phyloP scores from a whole-genome alignment of 2,888 invertebrate species.

The Amphipoea lucens region DNA sequence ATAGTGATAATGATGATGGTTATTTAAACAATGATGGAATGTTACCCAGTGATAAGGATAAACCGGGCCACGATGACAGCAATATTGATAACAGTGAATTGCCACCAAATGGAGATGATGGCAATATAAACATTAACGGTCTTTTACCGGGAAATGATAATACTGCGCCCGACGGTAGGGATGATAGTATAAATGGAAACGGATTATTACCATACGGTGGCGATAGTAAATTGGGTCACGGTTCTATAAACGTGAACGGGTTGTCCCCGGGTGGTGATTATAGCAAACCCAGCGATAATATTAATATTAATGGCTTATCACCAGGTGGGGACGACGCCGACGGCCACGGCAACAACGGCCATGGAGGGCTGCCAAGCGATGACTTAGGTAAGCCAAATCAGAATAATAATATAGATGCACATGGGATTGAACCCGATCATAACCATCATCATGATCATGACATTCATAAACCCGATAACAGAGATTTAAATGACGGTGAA shows the following conservation, averaged over 20 bases:
- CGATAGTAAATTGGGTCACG: background rate
- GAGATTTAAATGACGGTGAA: conserved; percentile 9
- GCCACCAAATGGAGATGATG: background rate
- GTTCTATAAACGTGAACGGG: conserved; percentile 19
- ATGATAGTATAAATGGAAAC: conserved; percentile 2
- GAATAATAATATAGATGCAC: conserved; percentile 15
- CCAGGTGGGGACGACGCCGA: conserved; percentile 39
- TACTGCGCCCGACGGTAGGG: background rate
- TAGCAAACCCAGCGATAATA: conserved; percentile 13
- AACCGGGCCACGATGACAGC: background rate
- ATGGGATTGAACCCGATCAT: conserved; percentile 9
- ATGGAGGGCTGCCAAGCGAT: conserved; percentile 24
- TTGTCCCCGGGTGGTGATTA: conserved; percentile 36
- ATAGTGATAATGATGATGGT: background rate
- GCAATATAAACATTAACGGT: conserved; percentile 3
- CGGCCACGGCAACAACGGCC: conserved; percentile 1
- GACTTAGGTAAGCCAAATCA: conserved; percentile 49
- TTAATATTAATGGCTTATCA: conserved; percentile 45
- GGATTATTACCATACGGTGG: background rate
- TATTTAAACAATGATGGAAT: conserved; percentile 26
- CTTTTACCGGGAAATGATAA: conserved; percentile 16
- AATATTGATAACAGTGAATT: background rate
- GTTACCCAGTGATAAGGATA: conserved; percentile 1
- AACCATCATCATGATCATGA: conserved; percentile 6
- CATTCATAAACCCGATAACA: conserved; percentile 12